These are phyloP conservation scores for Eurypyga helias DNA, from an alignment of 2,113 vertebrate species.

Conservation along the genomic window DNA sequence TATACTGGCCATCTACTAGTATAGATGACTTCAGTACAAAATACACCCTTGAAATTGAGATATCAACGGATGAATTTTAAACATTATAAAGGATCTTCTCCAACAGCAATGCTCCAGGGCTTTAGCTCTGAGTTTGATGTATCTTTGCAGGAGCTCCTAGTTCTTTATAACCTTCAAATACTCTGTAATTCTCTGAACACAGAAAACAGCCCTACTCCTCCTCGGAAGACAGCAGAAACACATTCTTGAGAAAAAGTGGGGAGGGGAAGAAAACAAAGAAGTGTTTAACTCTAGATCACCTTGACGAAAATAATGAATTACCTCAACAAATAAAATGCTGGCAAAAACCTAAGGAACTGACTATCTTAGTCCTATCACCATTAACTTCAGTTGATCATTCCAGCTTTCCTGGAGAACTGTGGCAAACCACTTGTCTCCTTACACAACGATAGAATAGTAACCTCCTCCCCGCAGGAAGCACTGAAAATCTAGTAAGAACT, in stretches of 20 bases:
- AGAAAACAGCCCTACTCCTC: not conserved
- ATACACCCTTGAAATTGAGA: slow-evolving; percentile 2
- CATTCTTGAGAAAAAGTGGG: not conserved
- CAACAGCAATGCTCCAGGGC: not conserved
- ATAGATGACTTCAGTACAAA: slow-evolving; percentile 24
- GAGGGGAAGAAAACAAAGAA: not conserved
- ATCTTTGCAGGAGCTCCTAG: slow-evolving; percentile 4
- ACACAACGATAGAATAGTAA: not conserved
- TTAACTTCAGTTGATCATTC: not conserved
- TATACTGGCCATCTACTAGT: not conserved
- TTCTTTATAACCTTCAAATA: not conserved
- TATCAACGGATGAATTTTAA: slow-evolving; percentile 35
- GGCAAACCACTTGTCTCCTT: not conserved
- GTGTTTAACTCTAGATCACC: not conserved
- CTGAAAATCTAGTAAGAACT: too few species aligned
- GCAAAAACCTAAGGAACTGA: not conserved
- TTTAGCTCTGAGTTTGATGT: not conserved
- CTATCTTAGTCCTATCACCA: not conserved
- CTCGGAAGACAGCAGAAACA: not conserved
- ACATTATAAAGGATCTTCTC: slow-evolving; percentile 19
- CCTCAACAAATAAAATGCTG: not conserved
- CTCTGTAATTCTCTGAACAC: not conserved
- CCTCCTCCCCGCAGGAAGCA: not conserved
- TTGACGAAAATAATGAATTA: not conserved
- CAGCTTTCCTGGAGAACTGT: not conserved